Percentiles rank a stretch among this genome's conserved stretches.
Evolutionary conservation across 1,140 invertebrate genomes (phyloP).

Genomic region (Holotrichia oblita): DNA sequence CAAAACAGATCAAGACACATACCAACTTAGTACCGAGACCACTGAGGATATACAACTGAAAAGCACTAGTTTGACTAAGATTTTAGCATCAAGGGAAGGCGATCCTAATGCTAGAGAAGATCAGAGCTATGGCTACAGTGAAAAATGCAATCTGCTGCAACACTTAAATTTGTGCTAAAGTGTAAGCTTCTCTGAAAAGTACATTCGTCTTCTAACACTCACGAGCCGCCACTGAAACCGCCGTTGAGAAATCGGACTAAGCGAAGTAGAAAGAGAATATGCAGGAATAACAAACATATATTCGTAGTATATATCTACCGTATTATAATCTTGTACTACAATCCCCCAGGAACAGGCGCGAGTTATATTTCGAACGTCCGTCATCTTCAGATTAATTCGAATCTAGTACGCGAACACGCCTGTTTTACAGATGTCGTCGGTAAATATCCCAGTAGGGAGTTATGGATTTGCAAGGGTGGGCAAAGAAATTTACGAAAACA

Average conservation of each 20-base stretch:
- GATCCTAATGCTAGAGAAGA: too few species aligned
- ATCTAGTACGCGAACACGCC: neutral
- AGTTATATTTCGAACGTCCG: constrained; percentile 14
- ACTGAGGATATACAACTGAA: too few species aligned
- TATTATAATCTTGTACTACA: neutral
- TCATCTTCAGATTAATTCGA: constrained; percentile 27
- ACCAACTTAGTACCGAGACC: too few species aligned
- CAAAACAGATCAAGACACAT: too few species aligned
- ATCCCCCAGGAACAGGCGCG: neutral
- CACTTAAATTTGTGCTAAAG: too few species aligned
- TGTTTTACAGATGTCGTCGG: neutral
- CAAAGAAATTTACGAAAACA: neutral
- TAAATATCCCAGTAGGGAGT: neutral
- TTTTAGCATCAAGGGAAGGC: too few species aligned
- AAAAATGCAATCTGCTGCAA: too few species aligned
- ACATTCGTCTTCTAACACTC: too few species aligned
- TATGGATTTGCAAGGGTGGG: neutral
- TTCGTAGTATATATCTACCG: neutral
- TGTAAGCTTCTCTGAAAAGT: too few species aligned
- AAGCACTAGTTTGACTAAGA: too few species aligned
- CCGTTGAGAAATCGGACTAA: constrained; percentile 17
- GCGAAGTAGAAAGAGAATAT: neutral
- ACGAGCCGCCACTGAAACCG: neutral
- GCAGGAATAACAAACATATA: constrained; percentile 8
- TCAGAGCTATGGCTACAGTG: too few species aligned